Percentiles rank a stretch among this genome's conserved stretches.
Conservation (phyloP, 2,888 invertebrate genomes). For the Nymphalis urticae region DNA sequence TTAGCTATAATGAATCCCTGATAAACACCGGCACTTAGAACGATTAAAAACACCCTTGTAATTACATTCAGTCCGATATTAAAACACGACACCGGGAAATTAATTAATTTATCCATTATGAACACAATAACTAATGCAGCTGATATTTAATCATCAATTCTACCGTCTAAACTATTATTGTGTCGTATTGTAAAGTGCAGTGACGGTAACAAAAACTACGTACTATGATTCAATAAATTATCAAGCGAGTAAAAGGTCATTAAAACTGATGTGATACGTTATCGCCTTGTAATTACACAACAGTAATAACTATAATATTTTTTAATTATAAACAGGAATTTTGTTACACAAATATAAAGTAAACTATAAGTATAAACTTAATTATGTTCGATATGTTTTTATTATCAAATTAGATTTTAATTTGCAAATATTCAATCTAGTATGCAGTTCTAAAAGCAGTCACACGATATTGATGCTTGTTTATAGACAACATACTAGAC, state of each 20-base stretch:
- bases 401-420: too few relatives aligned
- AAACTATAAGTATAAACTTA: too few relatives aligned
- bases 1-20: slow-evolving; percentile 68
- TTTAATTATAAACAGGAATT: not conserved
- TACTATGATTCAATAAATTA: not conserved
- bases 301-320: not conserved
- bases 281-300: slow-evolving; percentile 13
- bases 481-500: too few relatives aligned
- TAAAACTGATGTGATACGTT: slow-evolving; percentile 13
- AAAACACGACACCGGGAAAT: slow-evolving; percentile 46
- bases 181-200: not conserved
- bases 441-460: too few relatives aligned
- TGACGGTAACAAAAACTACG: not conserved
- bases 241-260: slow-evolving; percentile 21
- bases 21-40: slow-evolving; percentile 65
- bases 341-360: too few relatives aligned
- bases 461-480: too few relatives aligned
- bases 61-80: slow-evolving; percentile 56
- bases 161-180: not conserved
- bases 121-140: not conserved
- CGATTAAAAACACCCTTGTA: slow-evolving; percentile 60
- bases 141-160: not conserved
- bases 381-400: too few relatives aligned
- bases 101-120: slow-evolving; percentile 30
- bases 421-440: too few relatives aligned